These are phyloP conservation scores for mouse (Mus musculus) DNA, from an alignment of 2,113 vertebrate genomes.

Conservation along the genomic window GRCm39 chr9:55647501-55648000, in stretches of 20 bases:
- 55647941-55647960: not conserved
- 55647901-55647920: not conserved
- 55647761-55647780: not conserved
- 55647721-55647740: slow-evolving; percentile 17
- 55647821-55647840: not conserved
- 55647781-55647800: not conserved
- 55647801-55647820: not conserved
- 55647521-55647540: not conserved
- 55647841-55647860: not conserved
- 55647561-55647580: slow-evolving; percentile 9
- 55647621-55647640: not conserved
- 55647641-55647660: not conserved
- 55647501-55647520: not conserved
- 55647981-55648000: not conserved
- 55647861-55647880: not conserved
- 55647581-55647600: not conserved
- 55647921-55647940: not conserved
- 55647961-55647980: not conserved
- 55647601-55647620: not conserved
- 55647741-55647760: not conserved
- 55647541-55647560: not conserved
- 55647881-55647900: not conserved
- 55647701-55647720: not conserved
- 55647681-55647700: not conserved
- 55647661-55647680: not conserved